phyloP scores from a whole-genome alignment of 2,888 invertebrate species.

The Xestia rhomboidea region DNA sequence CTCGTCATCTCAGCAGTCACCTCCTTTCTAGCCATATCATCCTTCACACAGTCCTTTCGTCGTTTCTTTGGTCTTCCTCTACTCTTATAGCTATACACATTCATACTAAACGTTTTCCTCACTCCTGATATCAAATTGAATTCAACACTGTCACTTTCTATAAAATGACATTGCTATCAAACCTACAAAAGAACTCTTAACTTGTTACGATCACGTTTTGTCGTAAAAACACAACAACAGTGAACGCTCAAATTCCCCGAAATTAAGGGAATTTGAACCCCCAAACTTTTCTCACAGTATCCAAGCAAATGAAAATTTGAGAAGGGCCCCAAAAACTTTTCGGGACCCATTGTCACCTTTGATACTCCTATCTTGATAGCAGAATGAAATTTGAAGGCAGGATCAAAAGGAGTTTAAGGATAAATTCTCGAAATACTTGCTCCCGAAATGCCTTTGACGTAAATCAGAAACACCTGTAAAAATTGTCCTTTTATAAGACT shows the following conservation, averaged over 20 bases:
- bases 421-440: constrained; percentile 62
- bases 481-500: constrained; percentile 31
- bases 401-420: constrained; percentile 63
- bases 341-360: constrained; percentile 65
- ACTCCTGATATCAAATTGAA: neutral
- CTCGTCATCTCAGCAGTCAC: too few species aligned
- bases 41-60: too few species aligned
- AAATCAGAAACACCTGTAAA: constrained; percentile 66
- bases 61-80: too few species aligned
- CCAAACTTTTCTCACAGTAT: constrained; percentile 45
- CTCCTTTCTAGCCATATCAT: too few species aligned
- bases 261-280: constrained; percentile 43
- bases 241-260: constrained; percentile 39
- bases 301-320: constrained; percentile 61
- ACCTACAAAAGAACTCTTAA: constrained; percentile 6
- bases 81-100: too few species aligned
- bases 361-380: constrained; percentile 58
- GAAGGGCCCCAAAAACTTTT: constrained; percentile 55
- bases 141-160: too few species aligned
- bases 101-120: too few species aligned
- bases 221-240: constrained; percentile 40
- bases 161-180: too few species aligned
- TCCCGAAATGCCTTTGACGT: constrained; percentile 54
- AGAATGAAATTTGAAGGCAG: constrained; percentile 54
- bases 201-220: constrained; percentile 28